phyloP scores from a whole-genome alignment of 37 sponge, comb jelly and placozoan genomes.

The Beroe forskalii region DNA sequence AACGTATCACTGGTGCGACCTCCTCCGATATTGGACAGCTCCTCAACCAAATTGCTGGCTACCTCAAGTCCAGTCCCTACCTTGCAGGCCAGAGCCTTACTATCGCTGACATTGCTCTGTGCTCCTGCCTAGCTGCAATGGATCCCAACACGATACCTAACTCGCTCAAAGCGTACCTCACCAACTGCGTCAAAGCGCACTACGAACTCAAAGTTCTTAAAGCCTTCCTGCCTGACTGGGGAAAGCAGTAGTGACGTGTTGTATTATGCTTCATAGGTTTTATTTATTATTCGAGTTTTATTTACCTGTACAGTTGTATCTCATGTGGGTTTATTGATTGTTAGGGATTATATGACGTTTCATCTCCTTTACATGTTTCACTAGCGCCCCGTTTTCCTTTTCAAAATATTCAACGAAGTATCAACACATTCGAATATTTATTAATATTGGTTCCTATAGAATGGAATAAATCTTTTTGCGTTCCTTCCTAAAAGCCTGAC shows the following conservation, averaged over 20 bases:
- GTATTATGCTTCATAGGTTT: no score
- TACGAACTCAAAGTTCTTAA: constrained; percentile 49
- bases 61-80: constrained; percentile 9
- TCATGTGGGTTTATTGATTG: no score
- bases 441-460: no score
- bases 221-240: neutral
- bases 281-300: no score
- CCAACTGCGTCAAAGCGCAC: neutral
- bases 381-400: no score
- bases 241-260: neutral
- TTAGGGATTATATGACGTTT: no score
- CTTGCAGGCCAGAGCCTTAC: neutral
- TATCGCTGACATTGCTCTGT: constrained; percentile 53
- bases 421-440: no score
- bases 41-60: neutral
- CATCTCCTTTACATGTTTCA: no score
- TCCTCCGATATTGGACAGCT: neutral
- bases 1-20: neutral
- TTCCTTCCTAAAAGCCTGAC: no score
- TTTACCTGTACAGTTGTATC: no score
- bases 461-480: no score
- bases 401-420: no score
- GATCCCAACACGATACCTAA: neutral
- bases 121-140: constrained; percentile 3
- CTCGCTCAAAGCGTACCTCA: neutral